Evolutionary conservation across 2,113 vertebrate species (phyloP), one percentile per base, ranked within the genome.

Genomic region (Lontra canadensis): DNA sequence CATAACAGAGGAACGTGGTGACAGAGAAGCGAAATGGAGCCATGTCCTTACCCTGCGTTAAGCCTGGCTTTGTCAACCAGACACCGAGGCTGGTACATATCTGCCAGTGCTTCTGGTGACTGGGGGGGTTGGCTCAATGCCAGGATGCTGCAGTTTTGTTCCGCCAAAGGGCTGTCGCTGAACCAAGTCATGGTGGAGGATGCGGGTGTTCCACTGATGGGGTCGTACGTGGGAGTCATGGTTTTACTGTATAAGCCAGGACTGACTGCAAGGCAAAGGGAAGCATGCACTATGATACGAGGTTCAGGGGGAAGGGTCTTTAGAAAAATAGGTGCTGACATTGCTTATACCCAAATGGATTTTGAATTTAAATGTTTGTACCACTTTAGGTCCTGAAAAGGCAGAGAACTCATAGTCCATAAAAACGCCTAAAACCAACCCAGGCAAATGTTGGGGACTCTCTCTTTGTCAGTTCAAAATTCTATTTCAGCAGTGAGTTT

Each of bases 121-220:
- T 99, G 97, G 34, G 97, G 99, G 65, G 98, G 98, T 47, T 99
- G 99, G 86, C 99, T 99, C 86, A 99, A 98, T 4, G 99, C 98
- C 0, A 99, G 98, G 97, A 98, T 95, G 94, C 39, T 98, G 98
- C 98, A 99, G 95, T 98, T 99, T 52, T 99, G 98, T 83, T 98
- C 98, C 0, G 98, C 98, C 4, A 99, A 94, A 76, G 99, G 99
- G 85, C 99, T 99, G 67, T 99, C 99, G 15, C 99, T 99, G 97
- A 99, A 99, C 99, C 99, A 99, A 1, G 99, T 98, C 57, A 99
- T 98, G 3, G 99, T 99, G 93, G 99, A 99, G 11, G 99, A 99
- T 3, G 98, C 98, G 0, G 99, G 99, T 2, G 99, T 99, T 55
- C 99, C 99, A 4, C 98, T 99, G 96, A 99, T 59, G 4, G 99